These are phyloP conservation scores for Urechis unicinctus DNA, from an alignment of 2,888 invertebrate species.

Conservation along the genomic window DNA sequence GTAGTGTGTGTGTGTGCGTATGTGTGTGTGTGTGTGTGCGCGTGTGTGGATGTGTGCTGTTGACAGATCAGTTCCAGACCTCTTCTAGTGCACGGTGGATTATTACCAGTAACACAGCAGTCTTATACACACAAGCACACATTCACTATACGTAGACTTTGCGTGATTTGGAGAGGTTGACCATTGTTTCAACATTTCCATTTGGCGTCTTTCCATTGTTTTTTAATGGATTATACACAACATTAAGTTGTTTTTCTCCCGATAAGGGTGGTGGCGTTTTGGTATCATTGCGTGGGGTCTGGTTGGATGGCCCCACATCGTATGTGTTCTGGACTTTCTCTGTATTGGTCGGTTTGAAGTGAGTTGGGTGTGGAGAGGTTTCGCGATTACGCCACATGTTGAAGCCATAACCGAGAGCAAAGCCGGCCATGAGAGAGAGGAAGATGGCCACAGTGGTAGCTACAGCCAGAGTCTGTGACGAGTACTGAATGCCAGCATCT, in stretches of 20 bases:
- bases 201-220: not conserved
- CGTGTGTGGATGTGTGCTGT: not conserved
- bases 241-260: not conserved
- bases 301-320: not conserved
- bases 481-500: not conserved
- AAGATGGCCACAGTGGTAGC: not conserved
- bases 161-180: no score
- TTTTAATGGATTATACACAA: not conserved
- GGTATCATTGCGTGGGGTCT: not conserved
- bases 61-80: no score
- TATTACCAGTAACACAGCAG: no score
- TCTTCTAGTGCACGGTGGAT: no score
- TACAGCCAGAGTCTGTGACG: not conserved
- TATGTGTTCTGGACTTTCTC: not conserved
- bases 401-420: not conserved
- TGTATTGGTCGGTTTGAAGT: not conserved
- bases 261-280: not conserved
- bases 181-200: not conserved
- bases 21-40: not conserved
- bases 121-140: no score
- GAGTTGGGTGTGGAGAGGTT: not conserved
- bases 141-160: no score
- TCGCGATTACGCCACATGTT: not conserved
- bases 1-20: conserved; percentile 1
- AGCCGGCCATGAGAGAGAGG: not conserved